These are phyloP conservation scores for Boloria euphrosyne DNA, from an alignment of 2,888 invertebrate species.

Conservation along the genomic window DNA sequence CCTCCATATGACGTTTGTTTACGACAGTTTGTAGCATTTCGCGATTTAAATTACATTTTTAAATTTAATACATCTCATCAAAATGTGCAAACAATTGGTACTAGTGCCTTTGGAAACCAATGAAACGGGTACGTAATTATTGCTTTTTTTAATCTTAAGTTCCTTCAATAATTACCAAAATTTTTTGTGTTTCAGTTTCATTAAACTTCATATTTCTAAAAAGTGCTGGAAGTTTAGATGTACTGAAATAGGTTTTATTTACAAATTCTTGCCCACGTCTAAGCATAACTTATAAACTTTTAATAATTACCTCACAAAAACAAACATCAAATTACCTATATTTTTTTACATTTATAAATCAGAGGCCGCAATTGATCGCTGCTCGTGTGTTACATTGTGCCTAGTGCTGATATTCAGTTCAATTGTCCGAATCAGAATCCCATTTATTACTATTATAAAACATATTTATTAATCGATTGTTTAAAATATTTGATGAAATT, in stretches of 20 bases:
- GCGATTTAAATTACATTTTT: conserved; percentile 7
- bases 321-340: not conserved
- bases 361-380: not conserved
- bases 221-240: too few species aligned
- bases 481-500: conserved; percentile 38
- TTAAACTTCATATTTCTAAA: too few species aligned
- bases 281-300: not conserved
- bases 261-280: too few species aligned
- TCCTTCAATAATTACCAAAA: not conserved
- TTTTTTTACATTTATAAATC: conserved; percentile 1
- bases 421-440: conserved; percentile 73
- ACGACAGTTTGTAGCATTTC: conserved; percentile 1
- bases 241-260: too few species aligned
- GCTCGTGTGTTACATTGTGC: not conserved
- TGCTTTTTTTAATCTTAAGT: conserved; percentile 14
- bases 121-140: conserved; percentile 58
- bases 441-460: conserved; percentile 67
- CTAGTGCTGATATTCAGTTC: conserved; percentile 44
- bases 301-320: not conserved
- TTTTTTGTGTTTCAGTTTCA: not conserved
- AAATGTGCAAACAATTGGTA: conserved; percentile 68
- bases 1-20: conserved; percentile 16
- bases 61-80: conserved; percentile 4
- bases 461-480: conserved; percentile 52
- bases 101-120: conserved; percentile 60